Conservation (phyloP, 30 jellyfish, hydroid and myxozoan species). For the Aurelia aurita region DNA sequence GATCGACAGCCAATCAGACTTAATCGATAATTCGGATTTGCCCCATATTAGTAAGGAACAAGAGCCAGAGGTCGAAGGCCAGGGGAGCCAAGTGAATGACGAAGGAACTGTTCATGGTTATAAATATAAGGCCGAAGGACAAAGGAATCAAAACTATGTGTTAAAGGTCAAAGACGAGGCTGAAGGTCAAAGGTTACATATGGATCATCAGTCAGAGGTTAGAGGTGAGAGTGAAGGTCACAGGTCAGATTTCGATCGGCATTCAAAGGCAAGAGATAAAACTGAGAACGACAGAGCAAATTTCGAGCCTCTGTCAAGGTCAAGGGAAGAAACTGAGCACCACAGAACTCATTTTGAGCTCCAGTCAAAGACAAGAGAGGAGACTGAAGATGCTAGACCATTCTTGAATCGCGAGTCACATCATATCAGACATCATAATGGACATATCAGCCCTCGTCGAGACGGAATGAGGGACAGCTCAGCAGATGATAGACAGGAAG, state of each 20-base stretch:
- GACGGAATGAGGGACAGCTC: too few species aligned
- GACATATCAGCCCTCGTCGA: too few species aligned
- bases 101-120: constrained; percentile 28
- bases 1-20: constrained; percentile 10
- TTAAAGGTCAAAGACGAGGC: not conserved
- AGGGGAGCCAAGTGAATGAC: constrained; percentile 38
- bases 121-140: not conserved
- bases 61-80: not conserved
- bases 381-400: too few species aligned
- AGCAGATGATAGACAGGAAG: too few species aligned
- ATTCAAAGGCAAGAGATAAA: not conserved
- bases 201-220: not conserved
- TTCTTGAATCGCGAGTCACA: too few species aligned
- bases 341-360: too few species aligned
- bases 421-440: too few species aligned
- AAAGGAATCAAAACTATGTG: not conserved
- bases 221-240: constrained; percentile 1
- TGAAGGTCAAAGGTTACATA: not conserved
- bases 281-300: too few species aligned
- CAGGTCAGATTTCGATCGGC: not conserved
- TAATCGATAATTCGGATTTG: constrained; percentile 24
- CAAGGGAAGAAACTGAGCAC: too few species aligned
- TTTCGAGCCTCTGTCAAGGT: too few species aligned
- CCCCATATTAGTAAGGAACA: constrained; percentile 1
- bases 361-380: too few species aligned